Percentiles rank a stretch among this genome's conserved stretches.
phyloP scores from a whole-genome alignment of 2,113 vertebrate genomes.

The Candoia aspera region DNA sequence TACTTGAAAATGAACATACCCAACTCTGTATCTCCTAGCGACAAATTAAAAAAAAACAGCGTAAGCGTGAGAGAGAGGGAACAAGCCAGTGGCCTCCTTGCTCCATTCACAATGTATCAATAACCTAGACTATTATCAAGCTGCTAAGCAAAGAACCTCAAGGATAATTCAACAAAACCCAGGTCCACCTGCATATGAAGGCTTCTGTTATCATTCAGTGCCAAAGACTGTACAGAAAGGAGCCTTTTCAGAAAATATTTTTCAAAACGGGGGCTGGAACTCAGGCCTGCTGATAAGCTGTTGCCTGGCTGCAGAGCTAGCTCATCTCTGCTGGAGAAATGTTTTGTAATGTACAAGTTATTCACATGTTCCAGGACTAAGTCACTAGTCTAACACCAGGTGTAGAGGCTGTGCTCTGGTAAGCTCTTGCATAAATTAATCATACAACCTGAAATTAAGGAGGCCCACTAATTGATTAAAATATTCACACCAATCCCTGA shows the following conservation, averaged over 20 bases:
- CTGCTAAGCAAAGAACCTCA: background rate
- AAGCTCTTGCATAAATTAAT: background rate
- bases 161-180: background rate
- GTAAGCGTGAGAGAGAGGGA: background rate
- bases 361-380: background rate
- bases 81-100: background rate
- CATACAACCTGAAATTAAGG: background rate
- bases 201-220: background rate
- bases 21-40: slow-evolving; percentile 31
- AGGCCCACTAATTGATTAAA: background rate
- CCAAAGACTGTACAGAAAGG: background rate
- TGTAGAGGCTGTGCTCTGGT: background rate
- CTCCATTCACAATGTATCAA: background rate
- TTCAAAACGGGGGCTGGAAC: background rate
- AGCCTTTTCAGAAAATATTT: background rate
- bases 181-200: background rate
- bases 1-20: slow-evolving; percentile 44
- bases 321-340: background rate
- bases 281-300: background rate
- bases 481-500: background rate
- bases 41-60: slow-evolving; percentile 10
- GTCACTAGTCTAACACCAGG: background rate
- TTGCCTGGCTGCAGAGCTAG: background rate
- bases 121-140: background rate
- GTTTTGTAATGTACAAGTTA: too few species aligned